Evolutionary conservation across 2,113 vertebrate genomes (phyloP), one percentile per base, ranked within the genome.

Genomic region (Barnardius zonarius): DNA sequence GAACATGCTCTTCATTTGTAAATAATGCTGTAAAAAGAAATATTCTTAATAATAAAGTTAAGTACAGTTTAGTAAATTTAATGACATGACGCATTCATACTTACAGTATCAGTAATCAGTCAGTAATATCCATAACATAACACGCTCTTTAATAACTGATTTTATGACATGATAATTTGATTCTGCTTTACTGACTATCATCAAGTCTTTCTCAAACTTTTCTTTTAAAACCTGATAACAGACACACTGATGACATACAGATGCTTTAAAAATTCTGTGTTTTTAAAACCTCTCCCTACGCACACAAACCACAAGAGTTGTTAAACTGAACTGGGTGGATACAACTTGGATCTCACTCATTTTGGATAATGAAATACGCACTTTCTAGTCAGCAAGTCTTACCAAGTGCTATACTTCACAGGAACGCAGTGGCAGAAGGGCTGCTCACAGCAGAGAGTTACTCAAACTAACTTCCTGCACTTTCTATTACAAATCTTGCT

Each of bases 1-100:
- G 76, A 91, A 81, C 97, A 98, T 96, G 97, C 96, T 97, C 76
- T 96, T 95, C 84, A 83, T 94, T 98, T 92, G 96, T 95, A 94
- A 83, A 64, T 14, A n/a, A 55, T 44, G 88, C 88, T 44, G 83
- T 83, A 88, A 92, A 95, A 89, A 67, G 10, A 90, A 44, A 43
- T 77, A 87, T 89, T 52, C 69, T 94, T 94, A 77, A 89, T n/a
- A 78, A 75, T 67, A 66, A 92, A 83, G 51, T 70, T 85, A 90
- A 90, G 90, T 46, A 52, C 48, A 80, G 61, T 83, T 97, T 89
- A 95, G 66, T 88, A 89, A 64, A 82, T 91, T 44, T 70, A 96
- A 88, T 30, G 13, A 75, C 73, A 73, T 94, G 83, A 85, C 66
- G 90, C 31, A 54, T 77, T 94, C 22, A 67, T 91, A 76, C 62